Percentiles rank a stretch among this genome's conserved stretches.
phyloP scores from a whole-genome alignment of 2,113 vertebrate species.

The Cacatua alba region DNA sequence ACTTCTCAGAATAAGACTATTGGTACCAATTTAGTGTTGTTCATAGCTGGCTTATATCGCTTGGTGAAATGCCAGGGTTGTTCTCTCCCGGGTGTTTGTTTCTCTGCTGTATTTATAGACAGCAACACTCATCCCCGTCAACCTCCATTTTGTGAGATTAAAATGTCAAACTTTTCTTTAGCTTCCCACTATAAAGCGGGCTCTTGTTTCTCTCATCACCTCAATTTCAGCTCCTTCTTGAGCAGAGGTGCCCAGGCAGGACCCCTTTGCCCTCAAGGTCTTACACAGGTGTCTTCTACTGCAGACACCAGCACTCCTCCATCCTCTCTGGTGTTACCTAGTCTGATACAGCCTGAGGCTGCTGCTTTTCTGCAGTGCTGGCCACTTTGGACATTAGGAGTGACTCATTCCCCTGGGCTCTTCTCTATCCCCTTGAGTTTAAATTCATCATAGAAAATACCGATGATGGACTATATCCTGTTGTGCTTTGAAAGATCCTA shows the following conservation, averaged over 20 bases:
- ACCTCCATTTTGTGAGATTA: slow-evolving; percentile 8
- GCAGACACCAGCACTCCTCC: rapidly evolving
- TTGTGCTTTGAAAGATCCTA: slow-evolving; percentile 11
- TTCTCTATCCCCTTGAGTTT: neutral
- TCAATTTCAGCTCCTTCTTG: neutral
- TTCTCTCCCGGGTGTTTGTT: slow-evolving; percentile 58
- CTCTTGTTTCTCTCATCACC: neutral
- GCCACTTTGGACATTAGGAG: neutral
- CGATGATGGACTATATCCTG: slow-evolving; percentile 15
- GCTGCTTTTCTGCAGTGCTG: neutral
- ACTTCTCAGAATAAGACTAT: slow-evolving; percentile 48
- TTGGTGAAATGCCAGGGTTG: slow-evolving; percentile 36
- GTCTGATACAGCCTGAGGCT: neutral
- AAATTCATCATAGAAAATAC: slow-evolving; percentile 28
- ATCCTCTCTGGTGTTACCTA: neutral
- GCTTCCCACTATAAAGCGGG: neutral
- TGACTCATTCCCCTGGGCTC: neutral
- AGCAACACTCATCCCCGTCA: slow-evolving; percentile 28
- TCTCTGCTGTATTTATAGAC: slow-evolving; percentile 52
- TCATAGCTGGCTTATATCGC: slow-evolving; percentile 11
- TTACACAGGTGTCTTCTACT: neutral
- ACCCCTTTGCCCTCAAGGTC: neutral
- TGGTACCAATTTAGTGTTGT: slow-evolving; percentile 45
- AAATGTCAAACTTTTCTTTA: slow-evolving; percentile 34
- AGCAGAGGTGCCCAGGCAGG: neutral